A percentile compares a stretch with the other conserved stretches of the same genome.
Conservation (phyloP, 2,113 vertebrate genomes). For the Centropus unirufus region DNA sequence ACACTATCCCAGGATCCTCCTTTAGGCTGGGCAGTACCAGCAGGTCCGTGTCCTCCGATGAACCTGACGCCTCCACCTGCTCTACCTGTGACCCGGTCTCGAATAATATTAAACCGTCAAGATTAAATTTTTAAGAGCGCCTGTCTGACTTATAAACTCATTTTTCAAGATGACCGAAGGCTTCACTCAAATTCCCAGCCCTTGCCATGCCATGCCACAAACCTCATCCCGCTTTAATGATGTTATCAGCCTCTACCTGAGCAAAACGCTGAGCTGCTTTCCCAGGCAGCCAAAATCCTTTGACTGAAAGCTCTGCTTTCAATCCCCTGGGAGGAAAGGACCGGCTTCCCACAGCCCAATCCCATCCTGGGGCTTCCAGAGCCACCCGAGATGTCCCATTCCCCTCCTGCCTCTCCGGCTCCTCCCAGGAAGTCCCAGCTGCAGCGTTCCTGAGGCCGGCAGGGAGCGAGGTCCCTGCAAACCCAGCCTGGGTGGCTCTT, state of each 20-base stretch:
- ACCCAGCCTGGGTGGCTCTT: background rate
- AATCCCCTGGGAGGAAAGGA: background rate
- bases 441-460: rapidly evolving
- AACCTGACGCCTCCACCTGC: background rate
- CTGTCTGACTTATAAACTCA: background rate
- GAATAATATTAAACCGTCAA: background rate
- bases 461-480: background rate
- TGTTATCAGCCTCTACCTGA: background rate
- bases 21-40: background rate
- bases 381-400: rapidly evolving
- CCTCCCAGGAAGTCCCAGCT: constrained; percentile 47
- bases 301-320: background rate
- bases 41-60: background rate
- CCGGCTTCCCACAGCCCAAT: background rate
- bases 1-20: background rate
- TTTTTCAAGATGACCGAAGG: background rate
- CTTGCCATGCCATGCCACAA: background rate
- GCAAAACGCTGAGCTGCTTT: background rate
- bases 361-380: background rate
- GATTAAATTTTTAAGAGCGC: background rate
- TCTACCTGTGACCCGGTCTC: background rate
- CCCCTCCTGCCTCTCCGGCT: background rate
- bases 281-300: background rate
- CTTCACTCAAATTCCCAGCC: background rate
- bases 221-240: background rate